A percentile compares a stretch with the other conserved stretches of the same genome.
phyloP scores from a whole-genome alignment of 2,797 vertebrate species.

The Argyrosomus regius region DNA sequence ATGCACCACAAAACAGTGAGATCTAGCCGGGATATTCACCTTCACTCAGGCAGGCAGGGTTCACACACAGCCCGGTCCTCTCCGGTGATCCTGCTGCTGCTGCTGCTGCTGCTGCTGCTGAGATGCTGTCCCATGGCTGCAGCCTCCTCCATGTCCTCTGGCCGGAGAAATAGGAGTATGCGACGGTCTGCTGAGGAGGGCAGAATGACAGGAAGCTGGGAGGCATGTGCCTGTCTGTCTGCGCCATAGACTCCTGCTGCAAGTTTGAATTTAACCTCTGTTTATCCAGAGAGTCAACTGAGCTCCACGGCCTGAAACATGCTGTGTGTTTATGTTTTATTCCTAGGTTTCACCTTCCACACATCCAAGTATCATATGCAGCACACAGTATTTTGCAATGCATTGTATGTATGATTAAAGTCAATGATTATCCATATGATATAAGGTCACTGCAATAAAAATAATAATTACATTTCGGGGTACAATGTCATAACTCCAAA shows the following conservation, averaged over 20 bases:
- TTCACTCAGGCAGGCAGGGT: conserved; percentile 13
- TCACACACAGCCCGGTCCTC: not conserved
- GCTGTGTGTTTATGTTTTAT: conserved; percentile 7
- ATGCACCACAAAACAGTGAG: not conserved
- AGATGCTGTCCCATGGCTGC: conserved; percentile 43
- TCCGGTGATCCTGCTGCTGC: not conserved
- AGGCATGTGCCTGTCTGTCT: conserved; percentile 16
- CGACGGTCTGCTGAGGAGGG: conserved; percentile 19
- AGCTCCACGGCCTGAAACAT: conserved; percentile 2
- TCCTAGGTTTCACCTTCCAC: not conserved
- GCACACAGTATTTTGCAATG: not conserved
- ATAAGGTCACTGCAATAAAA: not conserved
- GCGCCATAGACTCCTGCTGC: conserved; percentile 21
- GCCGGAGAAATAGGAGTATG: conserved; percentile 6
- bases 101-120: not conserved
- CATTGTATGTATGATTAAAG: not conserved
- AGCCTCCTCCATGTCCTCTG: conserved; percentile 7
- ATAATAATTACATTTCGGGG: too few relatives aligned
- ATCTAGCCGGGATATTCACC: conserved; percentile 23
- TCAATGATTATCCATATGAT: not conserved
- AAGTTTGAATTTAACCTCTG: conserved; percentile 28
- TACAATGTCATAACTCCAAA: not conserved
- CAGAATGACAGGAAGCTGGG: conserved; percentile 40
- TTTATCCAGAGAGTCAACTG: not conserved
- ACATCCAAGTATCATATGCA: not conserved